phyloP scores from a whole-genome alignment of 2,113 vertebrate species.

The Corydoras maculifer region DNA sequence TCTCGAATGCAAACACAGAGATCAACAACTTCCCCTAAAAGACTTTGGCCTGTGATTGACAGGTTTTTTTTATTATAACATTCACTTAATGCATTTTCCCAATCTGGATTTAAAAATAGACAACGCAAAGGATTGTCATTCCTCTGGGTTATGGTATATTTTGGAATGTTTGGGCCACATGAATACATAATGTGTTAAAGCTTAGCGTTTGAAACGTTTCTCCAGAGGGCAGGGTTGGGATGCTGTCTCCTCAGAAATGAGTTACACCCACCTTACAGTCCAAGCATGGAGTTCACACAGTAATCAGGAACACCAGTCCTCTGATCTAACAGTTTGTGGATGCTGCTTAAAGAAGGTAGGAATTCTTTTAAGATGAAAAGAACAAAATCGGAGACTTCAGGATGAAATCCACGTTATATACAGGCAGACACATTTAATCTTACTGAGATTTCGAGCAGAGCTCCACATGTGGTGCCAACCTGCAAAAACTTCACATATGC shows the following conservation, averaged over 20 bases:
- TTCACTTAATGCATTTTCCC: too few relatives aligned
- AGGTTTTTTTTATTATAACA: too few relatives aligned
- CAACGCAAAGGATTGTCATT: too few relatives aligned
- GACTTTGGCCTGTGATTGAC: too few relatives aligned
- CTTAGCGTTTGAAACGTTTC: conserved; percentile 17
- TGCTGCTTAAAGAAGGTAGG: too few relatives aligned
- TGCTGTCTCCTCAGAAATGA: conserved; percentile 2
- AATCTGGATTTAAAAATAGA: too few relatives aligned
- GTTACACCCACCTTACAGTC: conserved; percentile 20
- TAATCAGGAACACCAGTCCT: not conserved
- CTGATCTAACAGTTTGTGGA: not conserved
- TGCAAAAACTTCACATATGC: conserved; percentile 45
- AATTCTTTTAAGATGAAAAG: too few relatives aligned
- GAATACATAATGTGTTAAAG: too few relatives aligned
- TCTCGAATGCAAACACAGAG: not conserved
- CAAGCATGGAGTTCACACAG: conserved; percentile 2
- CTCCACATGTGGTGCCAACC: conserved; percentile 64
- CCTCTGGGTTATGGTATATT: conserved; percentile 41
- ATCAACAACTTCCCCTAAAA: too few relatives aligned
- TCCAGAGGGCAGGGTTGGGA: not conserved
- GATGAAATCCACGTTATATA: too few relatives aligned
- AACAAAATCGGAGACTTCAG: too few relatives aligned
- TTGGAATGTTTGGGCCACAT: conserved; percentile 36
- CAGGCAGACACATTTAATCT: not conserved
- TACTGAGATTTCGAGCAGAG: conserved; percentile 52